Evolutionary conservation across 2,797 vertebrate genomes (phyloP), one percentile per base, ranked within the genome.

Genomic region (Bufotes viridis): DNA sequence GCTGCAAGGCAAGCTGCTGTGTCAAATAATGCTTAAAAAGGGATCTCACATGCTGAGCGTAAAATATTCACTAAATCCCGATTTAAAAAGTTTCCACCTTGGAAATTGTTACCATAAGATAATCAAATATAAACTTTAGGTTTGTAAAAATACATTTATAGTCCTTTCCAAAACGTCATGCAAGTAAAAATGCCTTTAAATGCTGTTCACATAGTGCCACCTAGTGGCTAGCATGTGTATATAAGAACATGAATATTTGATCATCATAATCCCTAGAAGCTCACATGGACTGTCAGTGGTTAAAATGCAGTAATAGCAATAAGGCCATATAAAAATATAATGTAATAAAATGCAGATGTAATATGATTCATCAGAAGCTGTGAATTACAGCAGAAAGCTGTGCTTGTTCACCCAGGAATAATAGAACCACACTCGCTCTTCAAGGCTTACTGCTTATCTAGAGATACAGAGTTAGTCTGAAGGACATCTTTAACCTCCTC

Each of bases 401-500:
- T 20, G 29, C 3, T 49, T 49, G 10, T 49, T 74, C 8, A 22
- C 8, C 34, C 20, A 69, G 67, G 14, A 13, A 26, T 69, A 72
- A 42, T 74, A 74, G 34, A 69, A 17, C 7, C 22, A 65, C 24
- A 8, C 5, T 65, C 9, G 8, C 7, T 12, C 22, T 49, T 74
- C 72, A 74, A 74, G 72, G 9, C 34, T 74, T 74, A 15, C 18
- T 49, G 2, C 72, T 49, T 51, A 22, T 74, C 34, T 74, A 34
- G 22, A 20, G 29, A 18, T 17, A 42, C 15, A 72, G 29, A 72
- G 7, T 72, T 72, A 72, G 69, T 18, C 17, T 72, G 15, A 42
- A 72, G 69, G 69, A 72, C 42, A 74, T 22, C 72, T 51, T 49
- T 74, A 13, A 22, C 72, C 72, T 74, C 72, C 3, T 74, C 72